Percentiles rank a stretch among this genome's conserved stretches.
Conservation (phyloP, 2,888 invertebrate species). For the Trachelus troglodyta region DNA sequence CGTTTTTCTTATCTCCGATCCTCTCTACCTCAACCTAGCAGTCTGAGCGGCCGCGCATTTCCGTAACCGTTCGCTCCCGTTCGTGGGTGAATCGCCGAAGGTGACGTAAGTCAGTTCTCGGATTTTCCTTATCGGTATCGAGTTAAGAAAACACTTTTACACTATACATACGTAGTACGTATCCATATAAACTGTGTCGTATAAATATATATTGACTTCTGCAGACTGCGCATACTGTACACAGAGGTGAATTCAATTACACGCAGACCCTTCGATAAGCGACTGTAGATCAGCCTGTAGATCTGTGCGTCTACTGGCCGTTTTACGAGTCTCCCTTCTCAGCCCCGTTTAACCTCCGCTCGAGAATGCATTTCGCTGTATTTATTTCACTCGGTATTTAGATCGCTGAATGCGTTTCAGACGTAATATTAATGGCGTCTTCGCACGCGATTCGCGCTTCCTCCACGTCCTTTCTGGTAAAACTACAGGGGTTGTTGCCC, state of each 20-base stretch:
- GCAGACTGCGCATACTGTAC: not conserved
- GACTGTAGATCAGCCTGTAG: not conserved
- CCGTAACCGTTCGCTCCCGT: too few relatives aligned
- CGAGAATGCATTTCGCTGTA: conserved; percentile 1
- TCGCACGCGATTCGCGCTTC: conserved; percentile 10
- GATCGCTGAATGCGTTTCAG: conserved; percentile 3
- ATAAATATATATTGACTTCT: too few relatives aligned
- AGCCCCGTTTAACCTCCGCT: not conserved
- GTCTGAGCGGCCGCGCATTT: too few relatives aligned
- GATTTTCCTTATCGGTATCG: too few relatives aligned
- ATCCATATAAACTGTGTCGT: not conserved
- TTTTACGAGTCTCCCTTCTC: not conserved
- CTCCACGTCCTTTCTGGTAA: not conserved
- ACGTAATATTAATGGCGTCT: conserved; percentile 10
- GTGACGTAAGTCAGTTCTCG: too few relatives aligned
- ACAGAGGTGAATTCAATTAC: not conserved
- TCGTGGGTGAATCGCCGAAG: too few relatives aligned
- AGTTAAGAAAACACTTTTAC: too few relatives aligned
- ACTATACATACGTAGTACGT: not conserved
- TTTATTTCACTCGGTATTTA: not conserved
- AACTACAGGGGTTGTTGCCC: not conserved
- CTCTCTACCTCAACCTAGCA: too few relatives aligned
- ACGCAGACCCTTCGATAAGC: not conserved
- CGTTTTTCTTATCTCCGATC: too few relatives aligned
- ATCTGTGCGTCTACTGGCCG: not conserved